A percentile compares a stretch with the other conserved stretches of the same genome.
These are phyloP conservation scores for Sander vitreus DNA, from an alignment of 2,113 vertebrate species.

Conservation along the genomic window DNA sequence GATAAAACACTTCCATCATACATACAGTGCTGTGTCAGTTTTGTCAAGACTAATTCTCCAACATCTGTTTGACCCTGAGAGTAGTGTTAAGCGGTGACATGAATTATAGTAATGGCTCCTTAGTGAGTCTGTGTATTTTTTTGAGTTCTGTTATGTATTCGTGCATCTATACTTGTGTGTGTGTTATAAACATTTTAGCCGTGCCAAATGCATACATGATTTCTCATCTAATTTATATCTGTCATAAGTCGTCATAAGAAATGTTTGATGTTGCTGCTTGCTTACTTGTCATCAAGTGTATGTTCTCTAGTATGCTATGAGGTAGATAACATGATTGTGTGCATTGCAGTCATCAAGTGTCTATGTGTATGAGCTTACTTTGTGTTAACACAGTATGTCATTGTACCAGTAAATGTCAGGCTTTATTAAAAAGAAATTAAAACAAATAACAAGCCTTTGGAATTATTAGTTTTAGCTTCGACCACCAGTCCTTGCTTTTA, in stretches of 20 bases:
- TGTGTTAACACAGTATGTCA: background rate
- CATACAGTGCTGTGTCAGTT: slow-evolving; percentile 27
- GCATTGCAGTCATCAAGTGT: background rate
- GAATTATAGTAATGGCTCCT: slow-evolving; percentile 30
- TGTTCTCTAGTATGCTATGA: background rate
- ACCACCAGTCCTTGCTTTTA: background rate
- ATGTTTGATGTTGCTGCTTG: background rate
- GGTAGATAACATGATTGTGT: background rate
- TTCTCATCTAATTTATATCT: background rate
- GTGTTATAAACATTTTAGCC: background rate
- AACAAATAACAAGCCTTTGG: background rate
- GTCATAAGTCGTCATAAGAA: too few species aligned
- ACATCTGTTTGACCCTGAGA: slow-evolving; percentile 63
- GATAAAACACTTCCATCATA: slow-evolving; percentile 22
- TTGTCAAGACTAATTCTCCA: slow-evolving; percentile 48
- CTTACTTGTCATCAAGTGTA: background rate
- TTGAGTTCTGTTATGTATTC: background rate
- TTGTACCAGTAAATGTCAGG: background rate
- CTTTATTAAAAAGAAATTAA: background rate
- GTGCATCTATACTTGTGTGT: background rate
- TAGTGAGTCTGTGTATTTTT: background rate
- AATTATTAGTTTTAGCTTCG: background rate
- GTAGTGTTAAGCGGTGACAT: slow-evolving; percentile 32
- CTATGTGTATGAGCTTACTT: background rate
- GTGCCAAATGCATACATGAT: background rate